Percentiles rank a stretch among this genome's conserved stretches.
Conservation (phyloP, 2,888 invertebrate species). For the Leucoptera coffeella region DNA sequence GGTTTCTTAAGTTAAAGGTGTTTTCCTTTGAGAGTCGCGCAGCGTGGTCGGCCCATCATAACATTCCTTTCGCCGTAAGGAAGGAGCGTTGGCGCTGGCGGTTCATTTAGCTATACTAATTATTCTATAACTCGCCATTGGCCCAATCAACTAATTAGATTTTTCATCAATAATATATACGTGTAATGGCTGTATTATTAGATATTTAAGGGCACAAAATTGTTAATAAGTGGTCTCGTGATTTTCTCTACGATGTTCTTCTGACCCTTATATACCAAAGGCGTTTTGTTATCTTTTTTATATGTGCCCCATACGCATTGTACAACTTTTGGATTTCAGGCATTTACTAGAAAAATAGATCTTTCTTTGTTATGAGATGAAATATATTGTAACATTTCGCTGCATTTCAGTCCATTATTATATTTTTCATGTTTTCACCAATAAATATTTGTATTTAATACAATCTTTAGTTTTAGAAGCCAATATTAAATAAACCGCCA, state of each 20-base stretch:
- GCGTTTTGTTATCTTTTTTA: conserved; percentile 11
- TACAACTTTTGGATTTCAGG: too few relatives aligned
- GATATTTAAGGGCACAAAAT: conserved; percentile 48
- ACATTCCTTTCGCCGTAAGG: conserved; percentile 49
- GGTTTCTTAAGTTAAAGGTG: conserved; percentile 56
- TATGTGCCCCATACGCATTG: too few relatives aligned
- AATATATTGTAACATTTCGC: conserved; percentile 52
- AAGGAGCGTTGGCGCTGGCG: too few relatives aligned
- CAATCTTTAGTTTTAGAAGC: conserved; percentile 53
- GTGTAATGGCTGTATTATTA: conserved; percentile 45
- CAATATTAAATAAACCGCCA: conserved; percentile 47
- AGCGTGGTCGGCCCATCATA: conserved; percentile 45
- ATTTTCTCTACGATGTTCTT: background rate
- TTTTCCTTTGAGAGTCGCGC: conserved; percentile 36
- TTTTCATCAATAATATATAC: conserved; percentile 23
- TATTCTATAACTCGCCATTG: too few relatives aligned
- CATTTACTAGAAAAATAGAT: conserved; percentile 50
- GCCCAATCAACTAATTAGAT: conserved; percentile 25
- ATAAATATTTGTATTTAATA: conserved; percentile 55
- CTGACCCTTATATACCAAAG: background rate
- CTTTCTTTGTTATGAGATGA: conserved; percentile 50
- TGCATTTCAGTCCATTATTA: conserved; percentile 52
- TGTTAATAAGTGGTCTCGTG: too few relatives aligned
- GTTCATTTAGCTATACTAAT: too few relatives aligned
- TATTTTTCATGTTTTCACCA: conserved; percentile 56